Evolutionary conservation across 1,140 invertebrate species (phyloP), one percentile per base, ranked within the genome.

Genomic region (Halesus radiatus): DNA sequence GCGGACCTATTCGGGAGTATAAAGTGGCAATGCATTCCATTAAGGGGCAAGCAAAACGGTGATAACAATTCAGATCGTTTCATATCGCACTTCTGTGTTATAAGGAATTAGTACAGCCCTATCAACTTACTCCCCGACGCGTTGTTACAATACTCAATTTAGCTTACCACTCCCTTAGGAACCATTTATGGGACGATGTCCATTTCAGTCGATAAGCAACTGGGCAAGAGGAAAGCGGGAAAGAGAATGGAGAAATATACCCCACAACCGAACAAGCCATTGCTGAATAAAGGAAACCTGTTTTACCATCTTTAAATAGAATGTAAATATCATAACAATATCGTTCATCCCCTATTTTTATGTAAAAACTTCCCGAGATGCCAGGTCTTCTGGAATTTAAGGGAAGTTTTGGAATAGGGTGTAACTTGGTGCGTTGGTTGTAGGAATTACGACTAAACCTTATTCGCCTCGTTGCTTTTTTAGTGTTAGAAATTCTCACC

Each of bases 121-220:
- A 80, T 80, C 81, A 80, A 58, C 45, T 83, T 80, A 74, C 81
- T 80, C 78, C 78, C 78, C 45, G 58, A 68, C 26, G 81, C 22
- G 79, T 75, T 60, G 75, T 82, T 82, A 79, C 79, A 80, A 77
- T 83, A 83, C 53, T 77, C 81, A 83, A 83, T 83, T 83, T 83
- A 73, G 52, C 50, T 52, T 45, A 83, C 50, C 75, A 76, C 81
- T 83, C 81, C 81, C 81, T 77, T 18, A 78, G 45, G 81, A 56
- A 16, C 50, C 22, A 78, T 79, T 45, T 62, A 58, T 16, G 20
- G 37, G 8, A 23, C 75, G 8, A n/a, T 68, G 81, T 80, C 79
- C 78, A 78, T 80, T 83, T 50, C 50, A 60, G 32, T 78, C 64
- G 18, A 77, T 77, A 77, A 66, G 62, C 37, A 58, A 56, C 45